These are phyloP conservation scores for Euzophera pinguis DNA, from an alignment of 2,888 invertebrate species.

Conservation along the genomic window DNA sequence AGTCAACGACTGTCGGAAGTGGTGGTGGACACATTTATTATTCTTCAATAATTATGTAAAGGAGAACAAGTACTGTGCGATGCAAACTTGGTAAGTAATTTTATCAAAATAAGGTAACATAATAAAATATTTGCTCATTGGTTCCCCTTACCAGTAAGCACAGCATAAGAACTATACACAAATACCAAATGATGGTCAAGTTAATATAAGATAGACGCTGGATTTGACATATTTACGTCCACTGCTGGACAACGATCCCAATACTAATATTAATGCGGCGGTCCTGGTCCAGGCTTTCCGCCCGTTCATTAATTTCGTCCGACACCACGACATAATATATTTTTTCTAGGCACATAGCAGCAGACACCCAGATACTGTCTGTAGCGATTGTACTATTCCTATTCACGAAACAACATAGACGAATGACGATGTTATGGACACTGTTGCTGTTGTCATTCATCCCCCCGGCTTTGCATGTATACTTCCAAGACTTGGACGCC, in stretches of 20 bases:
- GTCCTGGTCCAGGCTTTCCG: too few relatives aligned
- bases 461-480: conserved; percentile 51
- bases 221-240: too few relatives aligned
- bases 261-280: too few relatives aligned
- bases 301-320: too few relatives aligned
- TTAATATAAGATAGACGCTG: too few relatives aligned
- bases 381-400: conserved; percentile 53
- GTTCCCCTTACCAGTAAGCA: too few relatives aligned
- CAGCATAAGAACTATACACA: too few relatives aligned
- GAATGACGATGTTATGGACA: conserved; percentile 28
- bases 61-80: conserved; percentile 27
- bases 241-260: too few relatives aligned
- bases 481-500: conserved; percentile 56
- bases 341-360: conserved; percentile 62
- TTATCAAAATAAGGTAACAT: neutral
- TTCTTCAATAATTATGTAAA: conserved; percentile 39
- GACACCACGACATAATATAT: too few relatives aligned
- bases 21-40: conserved; percentile 43
- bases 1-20: conserved; percentile 33
- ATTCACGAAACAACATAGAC: conserved; percentile 29
- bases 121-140: too few relatives aligned
- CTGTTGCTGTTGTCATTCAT: conserved; percentile 34
- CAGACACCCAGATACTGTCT: conserved; percentile 66
- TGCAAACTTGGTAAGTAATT: conserved; percentile 25
- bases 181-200: too few relatives aligned